Evolutionary conservation across 2,797 vertebrate genomes (phyloP).

Genomic region (Oreortyx pictus): DNA sequence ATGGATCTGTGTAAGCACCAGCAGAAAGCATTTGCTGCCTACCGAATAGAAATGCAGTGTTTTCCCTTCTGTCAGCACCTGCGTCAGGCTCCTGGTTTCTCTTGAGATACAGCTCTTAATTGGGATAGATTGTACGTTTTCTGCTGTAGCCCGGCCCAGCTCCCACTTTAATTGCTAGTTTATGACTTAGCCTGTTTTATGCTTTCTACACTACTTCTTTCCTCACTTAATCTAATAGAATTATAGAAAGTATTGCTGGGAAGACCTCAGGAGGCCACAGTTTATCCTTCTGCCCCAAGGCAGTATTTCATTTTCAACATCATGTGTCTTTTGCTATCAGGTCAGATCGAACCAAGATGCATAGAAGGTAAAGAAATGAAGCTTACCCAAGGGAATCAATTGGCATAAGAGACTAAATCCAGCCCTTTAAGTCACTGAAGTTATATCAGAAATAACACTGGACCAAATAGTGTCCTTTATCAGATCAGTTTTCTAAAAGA

Average conservation of each 20-base stretch:
- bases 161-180: slow-evolving; percentile 56
- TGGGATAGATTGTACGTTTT: slow-evolving; percentile 71
- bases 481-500: slow-evolving; percentile 46
- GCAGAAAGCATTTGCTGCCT: slow-evolving; percentile 24
- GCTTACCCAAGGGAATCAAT: slow-evolving; percentile 62
- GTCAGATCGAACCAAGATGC: slow-evolving; percentile 55
- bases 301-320: slow-evolving; percentile 68
- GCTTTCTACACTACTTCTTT: slow-evolving; percentile 36
- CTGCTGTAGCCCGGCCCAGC: slow-evolving; percentile 53
- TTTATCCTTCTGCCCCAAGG: slow-evolving; percentile 72
- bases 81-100: slow-evolving; percentile 61
- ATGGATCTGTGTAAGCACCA: neutral
- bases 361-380: slow-evolving; percentile 59
- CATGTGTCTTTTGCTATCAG: slow-evolving; percentile 71
- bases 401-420: slow-evolving; percentile 60
- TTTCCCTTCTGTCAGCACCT: slow-evolving; percentile 63
- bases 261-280: slow-evolving; percentile 64
- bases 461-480: slow-evolving; percentile 48
- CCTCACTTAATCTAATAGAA: slow-evolving; percentile 62
- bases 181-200: slow-evolving; percentile 66
- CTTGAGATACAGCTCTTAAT: slow-evolving; percentile 73
- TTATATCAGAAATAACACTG: slow-evolving; percentile 53
- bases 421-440: slow-evolving; percentile 42
- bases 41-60: slow-evolving; percentile 38
- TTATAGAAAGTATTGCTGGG: slow-evolving; percentile 64